Evolutionary conservation across 2,113 vertebrate genomes (phyloP), one percentile per base, ranked within the genome.

Genomic region (Sardina pilchardus): DNA sequence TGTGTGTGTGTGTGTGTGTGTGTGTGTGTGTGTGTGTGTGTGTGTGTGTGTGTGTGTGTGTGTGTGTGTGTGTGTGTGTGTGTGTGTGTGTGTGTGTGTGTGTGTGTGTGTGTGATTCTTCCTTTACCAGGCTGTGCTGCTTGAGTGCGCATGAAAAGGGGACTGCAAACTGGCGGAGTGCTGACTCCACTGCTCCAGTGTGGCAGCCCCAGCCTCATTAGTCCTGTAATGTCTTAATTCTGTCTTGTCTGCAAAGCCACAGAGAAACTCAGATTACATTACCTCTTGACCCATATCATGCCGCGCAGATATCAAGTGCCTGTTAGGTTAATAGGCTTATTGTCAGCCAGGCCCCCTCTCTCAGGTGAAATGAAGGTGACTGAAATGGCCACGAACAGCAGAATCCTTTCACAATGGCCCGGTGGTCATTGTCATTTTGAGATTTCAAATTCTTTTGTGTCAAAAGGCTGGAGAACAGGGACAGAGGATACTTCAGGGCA

Each of bases 321-420:
- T 83, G 81, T 83, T 85, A 39, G 56, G 71, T 84, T 89, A 82
- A 87, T 84, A 83, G 88, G 81, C 84, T 83, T 71, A 81, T 82
- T 80, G 85, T 84, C 50, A 83, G 82, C 82, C 87, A 17, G 47
- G 78, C 44, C 56, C 48, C 21, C 26, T 81, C 42, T 39, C 12
- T 47, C 36, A 4, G 19, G 24, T 81, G 4, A 39, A 39, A 78
- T 78, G 71, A 78, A 78, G 71, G 71, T 78, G 71, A 78, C 30
- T 78, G 71, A 78, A 78, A 34, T 36, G 34, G 21, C 24, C 24
- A 21, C n/a, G 59, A 36, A 16, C 71, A 39, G 71, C 71, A 34
- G 14, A 78, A 78, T 78, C 34, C 71, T 78, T 78, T 78, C 71
- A 36, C 3, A 78, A 10, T 3, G 34, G 5, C 34, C 1, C 34